A percentile compares a stretch with the other conserved stretches of the same genome.
phyloP scores from a whole-genome alignment of 2,888 invertebrate genomes.

The Omphaloscelis lunosa region DNA sequence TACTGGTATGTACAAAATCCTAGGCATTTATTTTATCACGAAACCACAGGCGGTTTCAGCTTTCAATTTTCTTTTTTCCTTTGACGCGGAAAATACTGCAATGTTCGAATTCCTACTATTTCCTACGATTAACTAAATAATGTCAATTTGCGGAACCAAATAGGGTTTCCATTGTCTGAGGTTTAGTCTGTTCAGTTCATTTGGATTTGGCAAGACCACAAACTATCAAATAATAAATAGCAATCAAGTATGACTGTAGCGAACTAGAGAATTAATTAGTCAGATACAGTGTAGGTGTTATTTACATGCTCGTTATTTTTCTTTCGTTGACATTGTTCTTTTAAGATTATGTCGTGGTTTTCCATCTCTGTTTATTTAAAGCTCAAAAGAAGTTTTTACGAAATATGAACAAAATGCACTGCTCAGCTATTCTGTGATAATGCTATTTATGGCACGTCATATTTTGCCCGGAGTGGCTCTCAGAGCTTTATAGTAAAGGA shows the following conservation, averaged over 20 bases:
- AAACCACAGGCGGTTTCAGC: background rate
- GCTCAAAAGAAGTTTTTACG: slow-evolving; percentile 1
- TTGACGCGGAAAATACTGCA: slow-evolving; percentile 2
- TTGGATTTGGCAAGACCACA: slow-evolving; percentile 12
- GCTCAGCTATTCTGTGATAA: slow-evolving; percentile 30
- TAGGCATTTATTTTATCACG: slow-evolving; percentile 23
- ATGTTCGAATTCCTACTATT: slow-evolving; percentile 2
- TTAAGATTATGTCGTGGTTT: background rate
- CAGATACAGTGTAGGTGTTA: background rate
- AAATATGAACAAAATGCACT: slow-evolving; percentile 39
- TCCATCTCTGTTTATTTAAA: background rate
- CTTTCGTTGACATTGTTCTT: background rate
- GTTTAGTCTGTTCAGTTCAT: slow-evolving; percentile 6
- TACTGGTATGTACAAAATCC: slow-evolving; percentile 4
- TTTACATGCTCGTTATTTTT: background rate
- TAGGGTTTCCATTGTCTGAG: background rate
- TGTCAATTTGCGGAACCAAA: background rate
- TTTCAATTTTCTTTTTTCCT: slow-evolving; percentile 28
- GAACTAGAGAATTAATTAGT: background rate
- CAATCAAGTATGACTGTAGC: background rate
- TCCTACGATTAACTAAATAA: slow-evolving; percentile 8
- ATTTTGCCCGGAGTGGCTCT: slow-evolving; percentile 41
- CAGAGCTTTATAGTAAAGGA: slow-evolving; percentile 19
- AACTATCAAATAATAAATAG: slow-evolving; percentile 1
- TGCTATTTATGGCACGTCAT: slow-evolving; percentile 39